Evolutionary conservation across 1,140 invertebrate species (phyloP).

Genomic region (Samia ricini): DNA sequence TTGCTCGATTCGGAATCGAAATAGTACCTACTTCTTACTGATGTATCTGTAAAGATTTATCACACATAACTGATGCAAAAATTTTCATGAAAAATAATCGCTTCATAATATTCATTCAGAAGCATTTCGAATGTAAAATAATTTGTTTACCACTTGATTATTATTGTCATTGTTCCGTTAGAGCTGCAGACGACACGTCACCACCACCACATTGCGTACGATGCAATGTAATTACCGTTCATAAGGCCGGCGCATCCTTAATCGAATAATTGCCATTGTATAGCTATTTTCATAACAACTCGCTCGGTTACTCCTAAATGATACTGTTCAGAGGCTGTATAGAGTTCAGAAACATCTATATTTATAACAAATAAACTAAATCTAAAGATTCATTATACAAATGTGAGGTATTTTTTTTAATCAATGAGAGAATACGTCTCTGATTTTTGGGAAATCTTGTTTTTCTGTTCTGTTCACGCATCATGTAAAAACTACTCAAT

Average conservation of each 20-base stretch:
- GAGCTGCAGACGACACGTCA: not conserved
- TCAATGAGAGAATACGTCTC: no score
- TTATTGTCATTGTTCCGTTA: not conserved
- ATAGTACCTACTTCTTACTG: no score
- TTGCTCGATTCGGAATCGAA: not conserved
- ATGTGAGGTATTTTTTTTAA: no score
- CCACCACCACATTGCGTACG: conserved; percentile 2
- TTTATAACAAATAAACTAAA: no score
- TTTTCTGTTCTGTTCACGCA: no score
- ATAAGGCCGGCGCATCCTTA: conserved; percentile 57
- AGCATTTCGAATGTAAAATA: not conserved
- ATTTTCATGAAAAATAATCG: no score
- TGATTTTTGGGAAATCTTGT: no score
- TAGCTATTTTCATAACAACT: conserved; percentile 6
- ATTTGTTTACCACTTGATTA: not conserved
- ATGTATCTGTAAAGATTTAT: no score
- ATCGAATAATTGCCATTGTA: conserved; percentile 53
- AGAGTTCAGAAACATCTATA: not conserved
- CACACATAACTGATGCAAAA: no score
- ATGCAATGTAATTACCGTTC: conserved; percentile 60
- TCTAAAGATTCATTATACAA: no score
- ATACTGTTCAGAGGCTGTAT: not conserved
- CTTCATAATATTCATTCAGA: no score
- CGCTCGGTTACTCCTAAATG: not conserved
- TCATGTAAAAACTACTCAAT: no score